Conservation (phyloP, 2,113 vertebrate genomes). For the Lycaon pictus region DNA sequence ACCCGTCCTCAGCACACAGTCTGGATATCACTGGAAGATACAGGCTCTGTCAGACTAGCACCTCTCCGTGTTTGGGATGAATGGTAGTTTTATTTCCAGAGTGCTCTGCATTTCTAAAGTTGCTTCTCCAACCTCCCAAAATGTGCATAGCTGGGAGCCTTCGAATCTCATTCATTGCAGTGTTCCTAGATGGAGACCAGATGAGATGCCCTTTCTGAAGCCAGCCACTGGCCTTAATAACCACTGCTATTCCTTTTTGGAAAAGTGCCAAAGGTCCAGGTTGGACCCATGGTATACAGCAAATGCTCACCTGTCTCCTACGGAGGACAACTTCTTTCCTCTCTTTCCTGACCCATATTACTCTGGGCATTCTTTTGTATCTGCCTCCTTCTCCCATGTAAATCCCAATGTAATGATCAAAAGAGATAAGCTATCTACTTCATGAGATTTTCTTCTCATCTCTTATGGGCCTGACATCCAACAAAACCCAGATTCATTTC, state of each 20-base stretch:
- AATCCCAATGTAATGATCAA: background rate
- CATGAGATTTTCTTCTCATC: background rate
- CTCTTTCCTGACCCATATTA: background rate
- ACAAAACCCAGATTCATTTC: background rate
- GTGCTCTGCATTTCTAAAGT: background rate
- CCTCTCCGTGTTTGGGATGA: slow-evolving; percentile 42
- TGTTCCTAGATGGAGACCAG: background rate
- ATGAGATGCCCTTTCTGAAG: background rate
- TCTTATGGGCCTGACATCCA: background rate
- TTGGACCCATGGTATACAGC: background rate
- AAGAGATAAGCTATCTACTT: background rate
- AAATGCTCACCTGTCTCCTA: background rate
- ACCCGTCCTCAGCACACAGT: slow-evolving; percentile 59
- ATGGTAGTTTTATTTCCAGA: slow-evolving; percentile 56
- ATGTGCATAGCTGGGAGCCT: background rate
- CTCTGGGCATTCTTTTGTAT: background rate
- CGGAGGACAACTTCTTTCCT: background rate
- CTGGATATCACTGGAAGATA: slow-evolving; percentile 53
- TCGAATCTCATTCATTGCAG: background rate
- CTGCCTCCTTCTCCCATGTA: background rate
- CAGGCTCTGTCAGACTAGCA: slow-evolving; percentile 27
- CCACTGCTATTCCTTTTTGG: background rate
- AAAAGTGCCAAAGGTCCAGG: background rate
- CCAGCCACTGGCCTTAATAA: background rate
- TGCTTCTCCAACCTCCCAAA: slow-evolving; percentile 10